Evolutionary conservation across 2,888 invertebrate genomes (phyloP).

Genomic region (Harpalus rufipes): DNA sequence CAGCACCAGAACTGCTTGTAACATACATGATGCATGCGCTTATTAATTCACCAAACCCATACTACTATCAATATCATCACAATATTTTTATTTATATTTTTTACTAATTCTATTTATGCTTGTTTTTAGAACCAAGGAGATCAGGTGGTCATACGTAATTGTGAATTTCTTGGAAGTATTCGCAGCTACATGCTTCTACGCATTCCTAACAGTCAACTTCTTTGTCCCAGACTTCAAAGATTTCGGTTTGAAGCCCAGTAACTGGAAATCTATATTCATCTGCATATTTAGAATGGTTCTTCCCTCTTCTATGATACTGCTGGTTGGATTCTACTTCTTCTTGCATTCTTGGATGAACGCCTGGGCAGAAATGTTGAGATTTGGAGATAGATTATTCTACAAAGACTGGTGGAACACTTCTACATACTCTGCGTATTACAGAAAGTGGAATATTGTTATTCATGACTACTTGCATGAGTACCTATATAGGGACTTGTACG

Average conservation of each 20-base stretch:
- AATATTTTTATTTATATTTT: not conserved
- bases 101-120: not conserved
- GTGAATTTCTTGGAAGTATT: constrained; percentile 86
- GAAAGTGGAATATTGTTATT: constrained; percentile 96
- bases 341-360: constrained; percentile 96
- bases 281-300: constrained; percentile 46
- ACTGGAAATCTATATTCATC: constrained; percentile 34
- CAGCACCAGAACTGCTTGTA: too few relatives aligned
- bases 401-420: constrained; percentile 97
- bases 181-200: constrained; percentile 88
- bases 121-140: constrained; percentile 81
- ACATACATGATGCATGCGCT: too few relatives aligned
- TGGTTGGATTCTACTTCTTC: constrained; percentile 42
- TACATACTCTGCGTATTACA: constrained; percentile 88
- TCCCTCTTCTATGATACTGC: constrained; percentile 72
- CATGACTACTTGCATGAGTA: constrained; percentile 88
- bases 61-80: too few relatives aligned
- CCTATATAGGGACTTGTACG: constrained; percentile 85
- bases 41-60: not conserved
- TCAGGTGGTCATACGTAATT: constrained; percentile 87
- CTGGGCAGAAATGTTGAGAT: constrained; percentile 92
- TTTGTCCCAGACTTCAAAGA: constrained; percentile 84
- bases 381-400: constrained; percentile 92
- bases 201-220: constrained; percentile 89
- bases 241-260: constrained; percentile 77